Percentiles rank a stretch among this genome's conserved stretches.
Evolutionary conservation across 2,888 invertebrate species (phyloP).

Genomic region (Aquatica leii): DNA sequence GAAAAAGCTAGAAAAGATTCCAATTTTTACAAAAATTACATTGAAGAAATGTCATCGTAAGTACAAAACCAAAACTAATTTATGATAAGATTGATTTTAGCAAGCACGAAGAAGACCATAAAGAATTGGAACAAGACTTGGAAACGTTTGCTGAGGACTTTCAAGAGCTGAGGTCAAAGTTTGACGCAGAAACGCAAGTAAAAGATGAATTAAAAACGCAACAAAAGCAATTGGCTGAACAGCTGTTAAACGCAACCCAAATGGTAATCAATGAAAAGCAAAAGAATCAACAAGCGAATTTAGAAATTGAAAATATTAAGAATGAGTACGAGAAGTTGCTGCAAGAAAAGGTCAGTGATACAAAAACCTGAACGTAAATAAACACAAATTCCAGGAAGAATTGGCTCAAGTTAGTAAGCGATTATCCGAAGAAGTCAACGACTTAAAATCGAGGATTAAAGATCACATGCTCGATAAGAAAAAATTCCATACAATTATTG

Average conservation of each 20-base stretch:
- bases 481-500: slow-evolving; percentile 3
- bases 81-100: no score
- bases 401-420: no score
- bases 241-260: slow-evolving; percentile 48
- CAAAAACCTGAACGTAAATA: no score
- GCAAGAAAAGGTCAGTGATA: slow-evolving; percentile 23
- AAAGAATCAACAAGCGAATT: slow-evolving; percentile 39
- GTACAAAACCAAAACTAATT: no score
- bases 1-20: not conserved
- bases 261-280: slow-evolving; percentile 48
- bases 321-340: slow-evolving; percentile 7
- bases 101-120: slow-evolving; percentile 37
- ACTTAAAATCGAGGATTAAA: slow-evolving; percentile 9
- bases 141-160: slow-evolving; percentile 37
- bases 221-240: slow-evolving; percentile 49
- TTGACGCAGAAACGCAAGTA: slow-evolving; percentile 41
- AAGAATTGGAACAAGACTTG: slow-evolving; percentile 40
- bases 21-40: slow-evolving; percentile 6
- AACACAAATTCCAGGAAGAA: no score
- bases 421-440: slow-evolving; percentile 18
- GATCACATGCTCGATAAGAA: slow-evolving; percentile 12
- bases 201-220: slow-evolving; percentile 45
- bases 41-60: slow-evolving; percentile 11
- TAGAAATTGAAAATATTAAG: slow-evolving; percentile 16
- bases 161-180: slow-evolving; percentile 37